Evolutionary conservation across 2,113 vertebrate species (phyloP).

Genomic region (Syrrhaptes paradoxus): DNA sequence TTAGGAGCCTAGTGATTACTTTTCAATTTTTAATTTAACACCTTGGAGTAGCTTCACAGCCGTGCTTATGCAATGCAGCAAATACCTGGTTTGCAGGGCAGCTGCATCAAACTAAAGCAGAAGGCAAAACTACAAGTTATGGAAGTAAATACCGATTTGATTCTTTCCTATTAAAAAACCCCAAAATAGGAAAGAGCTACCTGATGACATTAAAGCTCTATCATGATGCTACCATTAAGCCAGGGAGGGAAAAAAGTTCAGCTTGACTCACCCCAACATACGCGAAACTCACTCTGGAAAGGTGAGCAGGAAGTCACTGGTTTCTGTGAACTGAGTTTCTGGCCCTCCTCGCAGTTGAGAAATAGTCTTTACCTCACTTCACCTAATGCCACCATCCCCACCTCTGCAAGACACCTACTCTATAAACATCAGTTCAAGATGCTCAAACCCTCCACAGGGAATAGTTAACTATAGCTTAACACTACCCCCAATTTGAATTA

Average conservation of each 20-base stretch:
- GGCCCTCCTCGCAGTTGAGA: neutral
- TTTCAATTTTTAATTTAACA: neutral
- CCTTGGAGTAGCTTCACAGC: neutral
- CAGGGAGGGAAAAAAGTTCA: neutral
- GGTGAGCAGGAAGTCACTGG: constrained; percentile 1
- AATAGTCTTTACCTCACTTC: neutral
- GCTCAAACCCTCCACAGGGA: neutral
- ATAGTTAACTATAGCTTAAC: neutral
- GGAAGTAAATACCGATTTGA: neutral
- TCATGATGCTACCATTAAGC: neutral
- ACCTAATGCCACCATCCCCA: neutral
- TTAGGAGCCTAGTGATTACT: neutral
- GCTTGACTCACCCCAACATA: neutral
- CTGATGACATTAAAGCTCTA: neutral
- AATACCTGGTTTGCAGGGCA: neutral
- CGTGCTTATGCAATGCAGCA: rapidly evolving
- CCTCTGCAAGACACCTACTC: neutral
- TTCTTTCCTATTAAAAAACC: neutral
- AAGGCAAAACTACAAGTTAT: neutral
- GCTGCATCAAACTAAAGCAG: neutral
- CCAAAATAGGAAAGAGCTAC: neutral
- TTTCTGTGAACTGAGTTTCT: neutral
- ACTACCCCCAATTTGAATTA: constrained; percentile 39
- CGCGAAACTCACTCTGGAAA: neutral
- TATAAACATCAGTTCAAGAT: neutral